Conservation (phyloP, 2,113 vertebrate genomes). For the Rhegmatorhina hoffmannsi region DNA sequence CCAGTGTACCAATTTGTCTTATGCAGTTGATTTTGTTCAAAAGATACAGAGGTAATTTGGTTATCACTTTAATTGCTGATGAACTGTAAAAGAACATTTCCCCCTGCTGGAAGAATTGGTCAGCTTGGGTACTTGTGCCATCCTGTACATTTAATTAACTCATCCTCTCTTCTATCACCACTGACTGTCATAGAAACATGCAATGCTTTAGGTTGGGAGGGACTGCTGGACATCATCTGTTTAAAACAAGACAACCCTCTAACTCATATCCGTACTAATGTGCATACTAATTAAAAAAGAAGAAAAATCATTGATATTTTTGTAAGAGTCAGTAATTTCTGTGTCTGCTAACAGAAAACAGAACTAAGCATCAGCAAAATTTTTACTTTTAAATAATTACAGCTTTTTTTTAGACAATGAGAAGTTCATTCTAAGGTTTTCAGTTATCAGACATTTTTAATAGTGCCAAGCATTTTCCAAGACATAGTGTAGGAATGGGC, state of each 20-base stretch:
- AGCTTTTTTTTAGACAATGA: neutral
- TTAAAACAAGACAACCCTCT: neutral
- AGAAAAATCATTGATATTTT: neutral
- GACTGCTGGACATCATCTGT: neutral
- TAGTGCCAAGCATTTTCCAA: neutral
- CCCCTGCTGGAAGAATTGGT: slow-evolving; percentile 43
- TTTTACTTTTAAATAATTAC: neutral
- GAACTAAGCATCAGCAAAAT: neutral
- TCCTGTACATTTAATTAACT: neutral
- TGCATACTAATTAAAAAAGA: neutral
- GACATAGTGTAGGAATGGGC: neutral
- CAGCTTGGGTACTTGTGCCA: neutral
- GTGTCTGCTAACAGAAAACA: neutral
- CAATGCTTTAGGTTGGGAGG: neutral
- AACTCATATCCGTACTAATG: neutral
- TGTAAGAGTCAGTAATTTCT: neutral
- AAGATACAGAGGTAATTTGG: neutral
- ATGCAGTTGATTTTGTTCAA: neutral
- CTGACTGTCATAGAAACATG: neutral
- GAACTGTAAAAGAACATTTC: slow-evolving; percentile 48
- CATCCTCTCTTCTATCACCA: neutral
- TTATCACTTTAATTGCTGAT: neutral
- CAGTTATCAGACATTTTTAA: neutral
- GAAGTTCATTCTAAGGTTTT: neutral
- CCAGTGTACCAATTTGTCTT: neutral